These are phyloP conservation scores for Acromyrmex echinatior DNA, from an alignment of 1,140 invertebrate genomes.

Conservation along the genomic window DNA sequence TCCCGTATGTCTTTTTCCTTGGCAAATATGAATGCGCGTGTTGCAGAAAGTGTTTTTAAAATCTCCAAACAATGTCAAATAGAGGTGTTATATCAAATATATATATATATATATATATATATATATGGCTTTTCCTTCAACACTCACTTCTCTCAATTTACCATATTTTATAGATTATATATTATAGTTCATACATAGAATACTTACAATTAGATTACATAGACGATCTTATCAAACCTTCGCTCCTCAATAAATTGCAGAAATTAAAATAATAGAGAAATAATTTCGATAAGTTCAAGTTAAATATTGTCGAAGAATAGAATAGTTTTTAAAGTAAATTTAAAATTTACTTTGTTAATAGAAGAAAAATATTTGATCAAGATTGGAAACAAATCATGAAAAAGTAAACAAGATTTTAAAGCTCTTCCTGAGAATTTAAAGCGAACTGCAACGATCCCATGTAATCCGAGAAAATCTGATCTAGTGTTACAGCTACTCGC, in stretches of 20 bases:
- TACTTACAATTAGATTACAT: neutral
- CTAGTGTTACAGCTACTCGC: neutral
- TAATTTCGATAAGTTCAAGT: neutral
- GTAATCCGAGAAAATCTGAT: neutral
- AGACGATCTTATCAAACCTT: neutral
- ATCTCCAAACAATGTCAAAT: neutral
- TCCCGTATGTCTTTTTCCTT: neutral
- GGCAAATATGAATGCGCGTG: neutral
- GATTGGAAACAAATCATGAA: neutral
- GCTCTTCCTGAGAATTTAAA: neutral
- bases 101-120: no score
- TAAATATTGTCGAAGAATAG: neutral
- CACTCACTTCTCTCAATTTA: neutral
- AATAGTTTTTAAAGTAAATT: neutral
- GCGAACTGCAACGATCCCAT: neutral
- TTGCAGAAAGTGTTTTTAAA: neutral
- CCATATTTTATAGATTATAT: no score
- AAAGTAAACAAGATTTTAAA: constrained; percentile 4
- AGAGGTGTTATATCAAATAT: neutral
- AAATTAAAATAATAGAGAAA: neutral
- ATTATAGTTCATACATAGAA: no score
- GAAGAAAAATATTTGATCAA: neutral
- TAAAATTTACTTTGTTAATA: neutral
- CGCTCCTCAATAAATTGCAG: neutral
- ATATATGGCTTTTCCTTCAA: neutral